A percentile compares a stretch with the other conserved stretches of the same genome.
These are phyloP conservation scores for Cheumatopsyche charites DNA, from an alignment of 1,140 invertebrate genomes.

Conservation along the genomic window DNA sequence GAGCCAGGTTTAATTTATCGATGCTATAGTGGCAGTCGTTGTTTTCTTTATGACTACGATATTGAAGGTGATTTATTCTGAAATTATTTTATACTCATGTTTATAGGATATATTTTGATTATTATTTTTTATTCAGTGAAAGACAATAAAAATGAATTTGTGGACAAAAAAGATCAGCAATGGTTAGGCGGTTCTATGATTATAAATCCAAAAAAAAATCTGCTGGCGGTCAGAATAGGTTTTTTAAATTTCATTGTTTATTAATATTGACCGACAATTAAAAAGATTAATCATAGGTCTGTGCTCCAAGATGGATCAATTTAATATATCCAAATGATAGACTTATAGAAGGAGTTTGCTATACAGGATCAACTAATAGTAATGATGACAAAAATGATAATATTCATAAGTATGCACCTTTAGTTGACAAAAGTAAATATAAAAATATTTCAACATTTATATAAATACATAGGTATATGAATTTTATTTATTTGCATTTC, in stretches of 20 bases:
- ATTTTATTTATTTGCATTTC: no score
- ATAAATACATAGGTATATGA: no score
- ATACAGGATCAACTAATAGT: constrained; percentile 29
- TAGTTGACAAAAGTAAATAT: constrained; percentile 22
- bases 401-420: constrained; percentile 19
- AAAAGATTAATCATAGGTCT: constrained; percentile 37
- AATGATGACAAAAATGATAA: not conserved
- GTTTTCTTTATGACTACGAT: constrained; percentile 28
- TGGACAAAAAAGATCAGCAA: constrained; percentile 41
- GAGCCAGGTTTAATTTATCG: constrained; percentile 52
- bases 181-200: constrained; percentile 51
- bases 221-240: constrained; percentile 39
- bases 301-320: constrained; percentile 47
- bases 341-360: constrained; percentile 44
- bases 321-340: constrained; percentile 22
- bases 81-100: no score
- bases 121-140: no score
- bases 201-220: constrained; percentile 41
- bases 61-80: constrained; percentile 15
- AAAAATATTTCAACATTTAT: not conserved
- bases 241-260: constrained; percentile 19
- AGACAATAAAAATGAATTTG: constrained; percentile 30
- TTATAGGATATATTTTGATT: no score
- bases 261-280: not conserved
- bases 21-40: constrained; percentile 41